A percentile compares a stretch with the other conserved stretches of the same genome.
Evolutionary conservation across 1,140 invertebrate genomes (phyloP).

Genomic region (Hylyphantes graminicola): DNA sequence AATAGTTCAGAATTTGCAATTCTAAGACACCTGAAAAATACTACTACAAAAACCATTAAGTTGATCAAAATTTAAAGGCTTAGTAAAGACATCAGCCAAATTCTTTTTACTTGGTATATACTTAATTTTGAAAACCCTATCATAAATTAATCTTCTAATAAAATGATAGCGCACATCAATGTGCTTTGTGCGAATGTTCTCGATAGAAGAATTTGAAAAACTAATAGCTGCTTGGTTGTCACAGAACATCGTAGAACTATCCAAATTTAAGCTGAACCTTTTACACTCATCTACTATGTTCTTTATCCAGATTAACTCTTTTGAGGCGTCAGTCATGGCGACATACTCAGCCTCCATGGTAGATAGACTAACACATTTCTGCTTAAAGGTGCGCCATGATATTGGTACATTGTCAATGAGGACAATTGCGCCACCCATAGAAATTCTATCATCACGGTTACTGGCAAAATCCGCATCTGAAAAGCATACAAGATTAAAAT

Average conservation of each 20-base stretch:
- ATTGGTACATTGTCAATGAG: neutral
- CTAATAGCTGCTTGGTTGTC: neutral
- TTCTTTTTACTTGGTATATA: too few relatives aligned
- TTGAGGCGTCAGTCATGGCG: neutral
- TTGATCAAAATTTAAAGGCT: too few relatives aligned
- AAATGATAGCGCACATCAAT: neutral
- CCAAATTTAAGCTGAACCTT: neutral
- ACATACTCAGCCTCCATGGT: neutral
- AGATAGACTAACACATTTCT: neutral
- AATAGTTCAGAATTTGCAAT: too few relatives aligned
- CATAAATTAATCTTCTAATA: neutral
- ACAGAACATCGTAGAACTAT: neutral
- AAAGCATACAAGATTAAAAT: too few relatives aligned
- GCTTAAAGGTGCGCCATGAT: neutral
- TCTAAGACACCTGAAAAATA: too few relatives aligned
- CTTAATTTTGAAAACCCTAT: neutral
- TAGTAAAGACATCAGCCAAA: too few relatives aligned
- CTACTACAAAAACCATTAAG: too few relatives aligned
- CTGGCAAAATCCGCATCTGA: too few relatives aligned
- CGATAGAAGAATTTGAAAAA: neutral
- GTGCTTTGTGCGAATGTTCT: neutral
- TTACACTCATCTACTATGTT: neutral
- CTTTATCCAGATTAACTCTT: neutral
- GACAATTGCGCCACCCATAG: neutral
- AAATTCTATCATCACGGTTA: neutral